Percentiles rank a stretch among this genome's conserved stretches.
Conservation (phyloP, 2,113 vertebrate genomes). For the Stomatorhinus ivindoensis region DNA sequence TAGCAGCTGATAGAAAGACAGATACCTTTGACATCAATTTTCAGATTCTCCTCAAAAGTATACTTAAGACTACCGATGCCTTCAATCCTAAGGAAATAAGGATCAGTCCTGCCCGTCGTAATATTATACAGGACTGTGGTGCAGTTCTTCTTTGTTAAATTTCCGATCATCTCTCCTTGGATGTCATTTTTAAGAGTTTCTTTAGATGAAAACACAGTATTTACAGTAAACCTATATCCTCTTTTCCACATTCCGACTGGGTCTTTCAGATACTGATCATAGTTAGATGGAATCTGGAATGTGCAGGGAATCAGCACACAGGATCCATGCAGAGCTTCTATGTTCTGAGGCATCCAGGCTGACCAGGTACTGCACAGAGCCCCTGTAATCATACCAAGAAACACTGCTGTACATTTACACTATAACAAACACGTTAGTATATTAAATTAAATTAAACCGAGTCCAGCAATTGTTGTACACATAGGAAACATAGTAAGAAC, state of each 20-base stretch:
- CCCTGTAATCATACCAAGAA: background rate
- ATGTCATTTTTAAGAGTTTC: background rate
- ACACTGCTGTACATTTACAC: background rate
- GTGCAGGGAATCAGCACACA: slow-evolving; percentile 36
- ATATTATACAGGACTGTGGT: too few relatives aligned
- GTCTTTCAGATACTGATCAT: too few relatives aligned
- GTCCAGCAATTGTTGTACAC: too few relatives aligned
- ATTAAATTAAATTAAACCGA: too few relatives aligned
- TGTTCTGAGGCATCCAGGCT: slow-evolving; percentile 31
- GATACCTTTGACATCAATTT: background rate
- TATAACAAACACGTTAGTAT: slow-evolving; percentile 30
- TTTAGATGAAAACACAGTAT: slow-evolving; percentile 43
- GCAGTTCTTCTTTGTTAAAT: background rate
- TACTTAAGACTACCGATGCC: background rate
- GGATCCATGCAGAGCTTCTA: slow-evolving; percentile 41
- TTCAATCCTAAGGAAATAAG: background rate
- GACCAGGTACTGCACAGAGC: background rate
- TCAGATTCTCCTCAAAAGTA: background rate
- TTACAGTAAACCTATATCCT: background rate
- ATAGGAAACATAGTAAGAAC: too few relatives aligned
- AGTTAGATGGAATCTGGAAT: too few relatives aligned
- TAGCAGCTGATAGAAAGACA: too few relatives aligned
- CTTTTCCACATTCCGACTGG: too few relatives aligned
- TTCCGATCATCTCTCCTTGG: background rate
- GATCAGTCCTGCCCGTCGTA: background rate